Conservation (phyloP, 2,888 invertebrate species). For the Actias luna region DNA sequence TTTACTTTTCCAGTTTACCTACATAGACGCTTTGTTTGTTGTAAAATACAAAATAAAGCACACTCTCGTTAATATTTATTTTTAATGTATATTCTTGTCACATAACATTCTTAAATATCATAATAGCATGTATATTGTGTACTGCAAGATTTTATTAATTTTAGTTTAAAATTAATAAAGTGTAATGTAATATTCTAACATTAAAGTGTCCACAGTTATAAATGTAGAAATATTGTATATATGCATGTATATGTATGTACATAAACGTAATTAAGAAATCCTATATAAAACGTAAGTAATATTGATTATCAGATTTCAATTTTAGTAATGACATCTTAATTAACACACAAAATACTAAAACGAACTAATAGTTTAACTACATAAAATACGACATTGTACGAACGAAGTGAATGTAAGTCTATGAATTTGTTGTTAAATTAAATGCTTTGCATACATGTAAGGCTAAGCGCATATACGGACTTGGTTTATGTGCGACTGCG, state of each 20-base stretch:
- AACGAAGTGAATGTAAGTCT: conserved; percentile 37
- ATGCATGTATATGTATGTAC: too few relatives aligned
- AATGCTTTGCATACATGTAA: conserved; percentile 34
- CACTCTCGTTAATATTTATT: too few relatives aligned
- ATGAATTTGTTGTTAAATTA: conserved; percentile 41
- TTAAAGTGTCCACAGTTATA: not conserved
- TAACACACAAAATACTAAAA: not conserved
- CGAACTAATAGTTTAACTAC: not conserved
- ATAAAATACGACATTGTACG: conserved; percentile 1
- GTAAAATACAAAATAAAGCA: too few relatives aligned
- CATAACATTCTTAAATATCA: too few relatives aligned
- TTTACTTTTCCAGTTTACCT: too few relatives aligned
- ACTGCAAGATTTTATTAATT: not conserved
- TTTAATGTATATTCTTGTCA: too few relatives aligned
- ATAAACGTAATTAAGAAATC: too few relatives aligned
- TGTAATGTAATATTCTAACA: not conserved
- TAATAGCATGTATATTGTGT: not conserved
- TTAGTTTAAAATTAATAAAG: not conserved
- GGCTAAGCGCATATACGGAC: conserved; percentile 39
- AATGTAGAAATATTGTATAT: not conserved
- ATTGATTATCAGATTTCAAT: not conserved
- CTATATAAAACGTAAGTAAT: too few relatives aligned
- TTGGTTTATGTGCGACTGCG: conserved; percentile 34
- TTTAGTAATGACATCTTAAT: not conserved
- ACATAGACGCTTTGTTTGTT: too few relatives aligned